Percentiles rank a stretch among this genome's conserved stretches.
Evolutionary conservation across 2,888 invertebrate species (phyloP).

Genomic region (Zonitis immaculata): DNA sequence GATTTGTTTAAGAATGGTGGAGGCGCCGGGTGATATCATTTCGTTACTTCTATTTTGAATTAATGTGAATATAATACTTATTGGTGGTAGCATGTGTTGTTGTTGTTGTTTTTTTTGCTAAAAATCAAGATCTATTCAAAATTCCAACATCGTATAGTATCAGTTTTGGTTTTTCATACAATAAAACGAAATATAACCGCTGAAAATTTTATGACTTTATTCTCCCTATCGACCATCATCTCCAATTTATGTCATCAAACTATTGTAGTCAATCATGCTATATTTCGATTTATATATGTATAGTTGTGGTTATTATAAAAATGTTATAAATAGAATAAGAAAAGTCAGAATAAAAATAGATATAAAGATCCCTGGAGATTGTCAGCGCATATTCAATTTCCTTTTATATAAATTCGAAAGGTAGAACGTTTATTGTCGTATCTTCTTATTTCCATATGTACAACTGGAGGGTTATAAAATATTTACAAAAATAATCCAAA

Average conservation of each 20-base stretch:
- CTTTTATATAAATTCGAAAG: background rate
- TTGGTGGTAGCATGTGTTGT: no score
- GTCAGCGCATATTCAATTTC: slow-evolving; percentile 5
- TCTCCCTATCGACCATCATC: background rate
- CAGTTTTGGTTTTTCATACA: no score
- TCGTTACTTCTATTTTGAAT: no score
- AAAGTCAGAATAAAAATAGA: background rate
- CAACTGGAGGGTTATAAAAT: background rate
- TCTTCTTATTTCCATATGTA: background rate
- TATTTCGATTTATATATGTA: background rate
- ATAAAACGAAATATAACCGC: no score
- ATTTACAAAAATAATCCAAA: no score
- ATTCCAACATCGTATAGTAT: no score
- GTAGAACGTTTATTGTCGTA: slow-evolving; percentile 1
- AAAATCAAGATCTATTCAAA: no score
- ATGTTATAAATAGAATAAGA: background rate
- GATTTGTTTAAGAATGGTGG: no score
- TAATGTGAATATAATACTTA: no score
- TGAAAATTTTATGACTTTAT: no score
- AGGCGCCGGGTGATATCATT: no score
- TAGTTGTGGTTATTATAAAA: background rate
- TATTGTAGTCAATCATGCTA: slow-evolving; percentile 6
- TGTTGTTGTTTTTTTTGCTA: no score
- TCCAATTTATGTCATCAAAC: slow-evolving; percentile 5
- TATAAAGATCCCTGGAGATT: background rate